Base-by-base conservation (phyloP, 2,113 vertebrate species). In the Chloebia gouldiae region DNA sequence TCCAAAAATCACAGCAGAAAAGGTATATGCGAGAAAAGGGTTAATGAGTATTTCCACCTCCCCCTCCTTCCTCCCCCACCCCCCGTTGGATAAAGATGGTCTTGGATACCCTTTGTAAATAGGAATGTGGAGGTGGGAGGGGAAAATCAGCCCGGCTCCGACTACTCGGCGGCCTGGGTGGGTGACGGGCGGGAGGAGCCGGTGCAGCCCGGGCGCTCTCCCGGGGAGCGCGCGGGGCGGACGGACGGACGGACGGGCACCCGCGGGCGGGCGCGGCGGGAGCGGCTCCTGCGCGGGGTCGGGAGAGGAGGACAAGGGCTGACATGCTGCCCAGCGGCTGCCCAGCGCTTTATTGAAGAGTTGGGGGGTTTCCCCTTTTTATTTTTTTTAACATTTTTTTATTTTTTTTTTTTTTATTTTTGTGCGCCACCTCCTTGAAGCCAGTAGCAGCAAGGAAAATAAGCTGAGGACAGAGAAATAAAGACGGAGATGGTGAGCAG, bases 401-500 rank as follows among this genome's bases (percentile, higher is more conserved):
- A 11, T 22, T 24, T 23, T 51, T 72, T 73, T 12, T 9, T 57
- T 49, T 44, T 6, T 33, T 22, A 54, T 63, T 69, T 42, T 15
- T 16, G 10, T 42, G 14, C 81, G 5, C 84, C 83, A 31, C 86
- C 76, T 57, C 30, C 66, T 64, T 51, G 81, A 91, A 96, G 86
- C 64, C 57, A 7, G 81, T 50, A 64, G 72, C 39, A 66, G 84
- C 39, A 81, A 66, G 42, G 79, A 59, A n/a, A 51, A 83, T 51
- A 86, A 75, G 85, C 86, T 42, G 66, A 78, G 68, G 84, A 70
- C 65, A 45, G 86, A 88, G 93, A 21, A 44, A 66, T 39, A 45
- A 42, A 30, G 53, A 60, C 73, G 49, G 88, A 87, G 90, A 95
- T 94, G 97, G 96, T 95, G 95, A 96, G 96, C 79, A 44, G 44